Conservation (phyloP, 2,797 vertebrate genomes). For the Gambusia yucatana region DNA sequence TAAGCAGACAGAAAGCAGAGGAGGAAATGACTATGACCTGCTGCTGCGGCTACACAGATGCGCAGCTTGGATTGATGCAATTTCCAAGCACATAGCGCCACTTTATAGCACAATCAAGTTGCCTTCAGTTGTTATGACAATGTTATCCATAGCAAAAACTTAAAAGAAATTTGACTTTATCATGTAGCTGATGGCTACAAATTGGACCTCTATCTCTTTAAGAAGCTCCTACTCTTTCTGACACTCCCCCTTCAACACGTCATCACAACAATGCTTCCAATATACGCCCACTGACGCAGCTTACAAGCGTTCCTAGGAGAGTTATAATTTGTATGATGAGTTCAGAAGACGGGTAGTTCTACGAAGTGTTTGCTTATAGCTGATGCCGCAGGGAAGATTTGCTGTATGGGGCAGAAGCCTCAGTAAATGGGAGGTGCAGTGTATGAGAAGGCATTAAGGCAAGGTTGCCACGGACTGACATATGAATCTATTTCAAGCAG, state of each 20-base stretch:
- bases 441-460: neutral
- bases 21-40: neutral
- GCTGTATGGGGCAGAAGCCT: neutral
- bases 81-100: neutral
- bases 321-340: neutral
- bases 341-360: neutral
- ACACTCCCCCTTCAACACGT: neutral
- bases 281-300: no score
- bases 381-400: neutral
- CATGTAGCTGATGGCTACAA: neutral
- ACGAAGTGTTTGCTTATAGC: neutral
- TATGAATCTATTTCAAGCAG: no score
- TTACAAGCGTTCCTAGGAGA: no score
- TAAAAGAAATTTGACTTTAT: neutral
- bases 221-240: neutral
- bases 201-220: neutral
- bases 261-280: neutral
- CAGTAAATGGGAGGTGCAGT: neutral
- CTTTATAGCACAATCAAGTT: neutral
- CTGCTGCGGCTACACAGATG: neutral
- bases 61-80: neutral
- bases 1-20: neutral
- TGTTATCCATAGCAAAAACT: neutral
- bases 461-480: no score
- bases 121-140: neutral